phyloP scores from a whole-genome alignment of 2,797 vertebrate genomes.

The Chaunax sp. region DNA sequence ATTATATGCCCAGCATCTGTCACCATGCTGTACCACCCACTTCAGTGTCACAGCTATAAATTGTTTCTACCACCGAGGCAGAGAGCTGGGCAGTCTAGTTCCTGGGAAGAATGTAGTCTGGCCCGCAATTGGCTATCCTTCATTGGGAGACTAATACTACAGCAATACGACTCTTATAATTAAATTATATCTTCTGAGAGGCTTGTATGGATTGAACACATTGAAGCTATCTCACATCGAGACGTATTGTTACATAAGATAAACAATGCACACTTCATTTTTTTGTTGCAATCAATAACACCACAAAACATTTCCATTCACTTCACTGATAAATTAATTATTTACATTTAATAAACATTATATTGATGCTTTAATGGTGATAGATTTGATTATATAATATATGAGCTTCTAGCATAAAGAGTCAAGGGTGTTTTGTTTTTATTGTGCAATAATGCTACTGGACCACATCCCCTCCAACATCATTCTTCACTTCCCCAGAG shows the following conservation, averaged over 20 bases:
- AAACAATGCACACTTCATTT: too few relatives aligned
- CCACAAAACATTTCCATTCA: not conserved
- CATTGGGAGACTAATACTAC: not conserved
- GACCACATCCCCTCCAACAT: constrained; percentile 53
- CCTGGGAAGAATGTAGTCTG: constrained; percentile 43
- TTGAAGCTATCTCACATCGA: not conserved
- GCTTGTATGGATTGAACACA: not conserved
- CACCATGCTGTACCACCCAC: constrained; percentile 70
- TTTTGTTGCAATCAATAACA: not conserved
- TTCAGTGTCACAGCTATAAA: constrained; percentile 55
- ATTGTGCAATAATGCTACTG: constrained; percentile 44
- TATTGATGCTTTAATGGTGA: not conserved
- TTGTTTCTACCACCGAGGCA: constrained; percentile 47
- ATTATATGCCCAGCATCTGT: constrained; percentile 66
- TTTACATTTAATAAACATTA: too few relatives aligned
- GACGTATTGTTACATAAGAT: not conserved
- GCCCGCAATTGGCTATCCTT: not conserved
- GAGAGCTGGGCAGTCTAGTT: constrained; percentile 33
- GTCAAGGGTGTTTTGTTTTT: constrained; percentile 42
- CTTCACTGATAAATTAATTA: not conserved
- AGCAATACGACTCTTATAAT: too few relatives aligned
- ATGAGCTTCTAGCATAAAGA: too few relatives aligned
- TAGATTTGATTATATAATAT: not conserved
- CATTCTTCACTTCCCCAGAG: constrained; percentile 33
- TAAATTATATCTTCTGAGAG: too few relatives aligned